A percentile compares a stretch with the other conserved stretches of the same genome.
Evolutionary conservation across 1,140 invertebrate species (phyloP).

Genomic region (Chelonus insularis): DNA sequence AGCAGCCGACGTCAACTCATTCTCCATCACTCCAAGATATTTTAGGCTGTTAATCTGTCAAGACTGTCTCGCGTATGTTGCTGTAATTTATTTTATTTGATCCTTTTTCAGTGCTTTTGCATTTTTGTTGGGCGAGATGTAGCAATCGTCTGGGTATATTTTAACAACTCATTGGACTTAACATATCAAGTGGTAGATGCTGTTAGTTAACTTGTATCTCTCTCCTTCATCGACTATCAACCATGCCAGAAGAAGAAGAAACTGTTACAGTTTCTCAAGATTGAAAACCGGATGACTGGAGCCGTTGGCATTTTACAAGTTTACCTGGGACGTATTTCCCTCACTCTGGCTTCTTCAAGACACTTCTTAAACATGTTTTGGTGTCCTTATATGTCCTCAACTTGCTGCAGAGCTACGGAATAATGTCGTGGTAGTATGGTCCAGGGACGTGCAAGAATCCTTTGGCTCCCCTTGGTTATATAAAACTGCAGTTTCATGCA

Average conservation of each 20-base stretch:
- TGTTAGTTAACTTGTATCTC: slow-evolving; percentile 3
- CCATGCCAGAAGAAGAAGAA: neutral
- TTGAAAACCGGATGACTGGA: slow-evolving; percentile 16
- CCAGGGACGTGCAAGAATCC: slow-evolving; percentile 1
- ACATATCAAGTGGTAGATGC: neutral
- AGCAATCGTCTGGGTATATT: neutral
- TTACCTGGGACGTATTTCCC: neutral
- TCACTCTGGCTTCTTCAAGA: neutral
- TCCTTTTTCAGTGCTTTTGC: neutral
- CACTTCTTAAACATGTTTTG: slow-evolving; percentile 15
- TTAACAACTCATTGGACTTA: slow-evolving; percentile 5
- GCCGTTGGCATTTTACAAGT: neutral
- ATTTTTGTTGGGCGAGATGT: neutral
- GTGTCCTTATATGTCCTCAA: slow-evolving; percentile 47
- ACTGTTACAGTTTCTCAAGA: slow-evolving; percentile 9
- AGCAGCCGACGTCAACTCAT: neutral
- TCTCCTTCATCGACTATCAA: neutral
- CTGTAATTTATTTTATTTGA: neutral
- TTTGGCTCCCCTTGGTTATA: neutral
- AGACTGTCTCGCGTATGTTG: neutral
- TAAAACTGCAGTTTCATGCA: neutral
- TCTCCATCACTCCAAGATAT: neutral
- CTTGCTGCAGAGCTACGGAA: slow-evolving; percentile 28
- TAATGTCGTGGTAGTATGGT: slow-evolving; percentile 41
- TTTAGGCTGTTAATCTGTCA: neutral